These are phyloP conservation scores for Podarcis siculus DNA, from an alignment of 2,797 vertebrate genomes.

Conservation along the genomic window DNA sequence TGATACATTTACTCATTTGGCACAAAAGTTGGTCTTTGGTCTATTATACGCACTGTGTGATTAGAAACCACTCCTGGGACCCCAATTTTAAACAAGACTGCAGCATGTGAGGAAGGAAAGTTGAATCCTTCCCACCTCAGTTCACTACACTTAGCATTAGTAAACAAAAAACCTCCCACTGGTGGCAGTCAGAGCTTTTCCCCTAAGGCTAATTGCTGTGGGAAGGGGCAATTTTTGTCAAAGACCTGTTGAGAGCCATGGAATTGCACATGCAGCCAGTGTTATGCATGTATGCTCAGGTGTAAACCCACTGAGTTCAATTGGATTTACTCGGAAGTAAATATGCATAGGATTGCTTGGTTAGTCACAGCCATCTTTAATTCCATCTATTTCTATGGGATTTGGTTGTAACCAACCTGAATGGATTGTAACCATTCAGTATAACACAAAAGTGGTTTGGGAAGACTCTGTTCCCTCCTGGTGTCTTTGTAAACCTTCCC, in stretches of 20 bases:
- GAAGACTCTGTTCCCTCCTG: slow-evolving; percentile 15
- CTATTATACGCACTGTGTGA: not conserved
- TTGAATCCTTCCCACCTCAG: not conserved
- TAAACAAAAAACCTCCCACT: not conserved
- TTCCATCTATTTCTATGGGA: not conserved
- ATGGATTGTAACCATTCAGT: not conserved
- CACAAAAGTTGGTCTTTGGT: not conserved
- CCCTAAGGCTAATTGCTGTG: not conserved
- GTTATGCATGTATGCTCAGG: not conserved
- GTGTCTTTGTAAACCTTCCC: slow-evolving; percentile 37
- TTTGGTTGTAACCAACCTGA: not conserved
- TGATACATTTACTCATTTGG: not conserved
- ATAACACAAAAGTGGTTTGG: not conserved
- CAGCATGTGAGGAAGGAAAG: not conserved
- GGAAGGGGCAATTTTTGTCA: not conserved
- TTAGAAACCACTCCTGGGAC: not conserved
- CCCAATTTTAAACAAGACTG: not conserved
- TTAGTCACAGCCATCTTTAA: not conserved
- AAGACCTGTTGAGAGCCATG: not conserved
- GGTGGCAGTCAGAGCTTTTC: not conserved
- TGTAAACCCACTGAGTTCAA: not conserved
- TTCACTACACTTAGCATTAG: not conserved
- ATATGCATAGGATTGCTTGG: not conserved
- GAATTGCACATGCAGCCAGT: too few relatives aligned
- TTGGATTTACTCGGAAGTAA: not conserved